Evolutionary conservation across 2,888 invertebrate species (phyloP).

Genomic region (Cryptus armator): DNA sequence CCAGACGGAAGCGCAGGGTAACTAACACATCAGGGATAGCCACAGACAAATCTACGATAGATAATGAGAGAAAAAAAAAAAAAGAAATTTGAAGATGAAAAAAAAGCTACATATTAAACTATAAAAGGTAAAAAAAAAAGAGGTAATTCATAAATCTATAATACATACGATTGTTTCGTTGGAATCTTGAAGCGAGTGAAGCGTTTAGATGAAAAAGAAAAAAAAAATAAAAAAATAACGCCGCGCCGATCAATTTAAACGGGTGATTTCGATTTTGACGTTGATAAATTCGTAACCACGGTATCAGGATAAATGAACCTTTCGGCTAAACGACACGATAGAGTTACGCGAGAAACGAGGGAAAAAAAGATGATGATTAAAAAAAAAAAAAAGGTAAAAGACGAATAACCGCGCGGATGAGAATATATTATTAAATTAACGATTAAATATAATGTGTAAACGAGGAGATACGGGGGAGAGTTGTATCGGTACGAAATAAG

Average conservation of each 20-base stretch:
- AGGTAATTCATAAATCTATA: slow-evolving; percentile 82
- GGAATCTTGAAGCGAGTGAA: slow-evolving; percentile 73
- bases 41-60: slow-evolving; percentile 85
- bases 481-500: slow-evolving; percentile 60
- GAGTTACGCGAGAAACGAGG: slow-evolving; percentile 69
- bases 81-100: slow-evolving; percentile 78
- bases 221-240: slow-evolving; percentile 60
- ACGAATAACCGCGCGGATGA: slow-evolving; percentile 61
- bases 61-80: slow-evolving; percentile 80
- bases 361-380: slow-evolving; percentile 25
- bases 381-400: slow-evolving; percentile 36
- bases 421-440: slow-evolving; percentile 70
- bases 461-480: slow-evolving; percentile 62
- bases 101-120: slow-evolving; percentile 83
- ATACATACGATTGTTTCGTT: slow-evolving; percentile 82
- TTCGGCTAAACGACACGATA: slow-evolving; percentile 18
- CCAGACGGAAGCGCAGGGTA: slow-evolving; percentile 86
- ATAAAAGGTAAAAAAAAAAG: slow-evolving; percentile 78
- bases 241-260: slow-evolving; percentile 45
- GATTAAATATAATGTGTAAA: slow-evolving; percentile 70
- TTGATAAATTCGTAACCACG: slow-evolving; percentile 34
- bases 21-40: slow-evolving; percentile 85
- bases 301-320: slow-evolving; percentile 20
- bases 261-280: slow-evolving; percentile 25
- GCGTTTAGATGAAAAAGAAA: background rate